These are phyloP conservation scores for Drosophila fulvimacula DNA, from an alignment of 2,888 invertebrate species.

Conservation along the genomic window DNA sequence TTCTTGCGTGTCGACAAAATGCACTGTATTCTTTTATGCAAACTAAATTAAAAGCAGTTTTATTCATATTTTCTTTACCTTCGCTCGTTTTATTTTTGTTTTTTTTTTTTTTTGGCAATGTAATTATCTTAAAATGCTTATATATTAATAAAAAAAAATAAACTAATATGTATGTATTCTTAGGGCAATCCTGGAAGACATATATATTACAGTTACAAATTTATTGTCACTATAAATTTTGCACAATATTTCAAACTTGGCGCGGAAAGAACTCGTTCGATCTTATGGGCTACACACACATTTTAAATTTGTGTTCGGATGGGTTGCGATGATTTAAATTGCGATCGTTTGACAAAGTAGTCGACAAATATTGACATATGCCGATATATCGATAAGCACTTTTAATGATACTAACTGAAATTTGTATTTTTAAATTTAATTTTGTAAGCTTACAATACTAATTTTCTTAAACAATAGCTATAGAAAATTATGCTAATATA, in stretches of 20 bases:
- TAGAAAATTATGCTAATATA: not conserved
- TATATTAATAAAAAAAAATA: constrained; percentile 15
- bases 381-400: not conserved
- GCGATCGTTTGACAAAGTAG: not conserved
- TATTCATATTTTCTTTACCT: constrained; percentile 4
- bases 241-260: no score
- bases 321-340: no score
- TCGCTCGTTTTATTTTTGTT: constrained; percentile 16
- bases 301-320: no score
- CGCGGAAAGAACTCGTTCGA: no score
- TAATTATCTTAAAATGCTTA: constrained; percentile 27
- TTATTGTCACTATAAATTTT: no score
- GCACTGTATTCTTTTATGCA: constrained; percentile 22
- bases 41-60: constrained; percentile 5
- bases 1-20: constrained; percentile 10
- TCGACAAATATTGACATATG: constrained; percentile 4
- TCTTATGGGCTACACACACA: no score
- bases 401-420: not conserved
- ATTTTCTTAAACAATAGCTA: not conserved
- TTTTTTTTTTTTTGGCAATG: constrained; percentile 15
- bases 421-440: not conserved
- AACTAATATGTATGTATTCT: not conserved
- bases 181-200: not conserved
- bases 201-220: no score
- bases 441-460: not conserved